Evolutionary conservation across 2,113 vertebrate species (phyloP).

Genomic region (Cariama cristata): DNA sequence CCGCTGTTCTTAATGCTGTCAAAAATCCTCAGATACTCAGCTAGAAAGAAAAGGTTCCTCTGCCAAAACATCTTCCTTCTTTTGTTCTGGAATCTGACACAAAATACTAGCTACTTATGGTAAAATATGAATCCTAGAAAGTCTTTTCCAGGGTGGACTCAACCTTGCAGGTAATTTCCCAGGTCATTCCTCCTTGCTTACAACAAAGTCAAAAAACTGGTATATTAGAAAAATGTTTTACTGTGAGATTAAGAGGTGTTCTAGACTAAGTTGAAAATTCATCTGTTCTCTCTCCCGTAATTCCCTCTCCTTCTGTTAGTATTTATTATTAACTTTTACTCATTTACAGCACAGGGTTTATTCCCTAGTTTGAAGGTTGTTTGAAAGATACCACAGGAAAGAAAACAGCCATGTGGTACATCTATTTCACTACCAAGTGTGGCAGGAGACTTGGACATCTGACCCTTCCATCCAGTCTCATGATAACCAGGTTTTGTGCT

Average conservation of each 20-base stretch:
- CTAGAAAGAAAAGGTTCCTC: neutral
- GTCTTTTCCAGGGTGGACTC: neutral
- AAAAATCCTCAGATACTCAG: neutral
- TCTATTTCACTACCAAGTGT: neutral
- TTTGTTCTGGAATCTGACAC: neutral
- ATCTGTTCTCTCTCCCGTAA: neutral
- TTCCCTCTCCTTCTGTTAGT: neutral
- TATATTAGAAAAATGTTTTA: neutral
- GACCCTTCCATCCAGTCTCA: neutral
- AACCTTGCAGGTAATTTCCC: neutral
- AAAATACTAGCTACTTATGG: neutral
- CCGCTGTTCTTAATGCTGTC: neutral
- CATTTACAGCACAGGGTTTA: neutral
- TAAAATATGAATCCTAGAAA: neutral
- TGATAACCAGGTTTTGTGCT: neutral
- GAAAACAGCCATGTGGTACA: neutral
- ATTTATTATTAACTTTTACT: neutral
- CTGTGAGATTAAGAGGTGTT: neutral
- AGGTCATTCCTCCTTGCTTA: neutral
- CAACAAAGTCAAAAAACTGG: neutral
- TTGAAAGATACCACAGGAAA: neutral
- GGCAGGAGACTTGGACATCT: neutral
- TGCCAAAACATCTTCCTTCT: neutral
- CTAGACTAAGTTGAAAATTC: neutral
- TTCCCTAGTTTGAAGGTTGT: neutral